Percentiles rank a stretch among this genome's conserved stretches.
phyloP scores from a whole-genome alignment of 2,888 invertebrate species.

The Campaea margaritaria region DNA sequence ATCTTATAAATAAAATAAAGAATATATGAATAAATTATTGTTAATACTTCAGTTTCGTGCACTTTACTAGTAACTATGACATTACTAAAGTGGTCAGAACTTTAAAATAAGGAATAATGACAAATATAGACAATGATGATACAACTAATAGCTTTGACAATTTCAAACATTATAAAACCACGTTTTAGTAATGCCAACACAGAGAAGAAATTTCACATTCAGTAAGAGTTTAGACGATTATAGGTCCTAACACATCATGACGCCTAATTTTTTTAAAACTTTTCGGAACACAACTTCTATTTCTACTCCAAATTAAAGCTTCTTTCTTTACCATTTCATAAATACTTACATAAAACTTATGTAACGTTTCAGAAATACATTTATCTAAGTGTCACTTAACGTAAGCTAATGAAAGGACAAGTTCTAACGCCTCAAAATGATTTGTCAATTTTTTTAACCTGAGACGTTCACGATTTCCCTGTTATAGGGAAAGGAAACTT shows the following conservation, averaged over 20 bases:
- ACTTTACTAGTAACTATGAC: no score
- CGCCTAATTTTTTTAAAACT: conserved; percentile 61
- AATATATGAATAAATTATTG: no score
- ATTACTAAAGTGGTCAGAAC: no score
- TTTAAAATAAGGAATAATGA: neutral
- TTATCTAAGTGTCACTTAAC: conserved; percentile 68
- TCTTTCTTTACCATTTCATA: conserved; percentile 76
- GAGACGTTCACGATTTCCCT: no score
- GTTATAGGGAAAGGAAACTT: no score
- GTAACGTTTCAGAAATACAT: conserved; percentile 60
- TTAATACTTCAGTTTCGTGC: no score
- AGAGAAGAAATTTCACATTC: conserved; percentile 9
- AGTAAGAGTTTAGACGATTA: conserved; percentile 33
- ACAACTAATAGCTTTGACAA: neutral
- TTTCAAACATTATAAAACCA: neutral
- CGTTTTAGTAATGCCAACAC: neutral
- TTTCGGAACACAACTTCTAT: conserved; percentile 76
- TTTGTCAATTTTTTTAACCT: no score
- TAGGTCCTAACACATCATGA: conserved; percentile 47
- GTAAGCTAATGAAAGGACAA: conserved; percentile 48
- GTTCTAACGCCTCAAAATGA: conserved; percentile 44
- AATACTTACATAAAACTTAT: conserved; percentile 59
- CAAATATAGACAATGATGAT: neutral
- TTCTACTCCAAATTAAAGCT: conserved; percentile 84
- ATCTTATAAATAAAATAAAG: no score